phyloP scores from a whole-genome alignment of 2,797 vertebrate genomes.

The Tauraco hartlaubi region DNA sequence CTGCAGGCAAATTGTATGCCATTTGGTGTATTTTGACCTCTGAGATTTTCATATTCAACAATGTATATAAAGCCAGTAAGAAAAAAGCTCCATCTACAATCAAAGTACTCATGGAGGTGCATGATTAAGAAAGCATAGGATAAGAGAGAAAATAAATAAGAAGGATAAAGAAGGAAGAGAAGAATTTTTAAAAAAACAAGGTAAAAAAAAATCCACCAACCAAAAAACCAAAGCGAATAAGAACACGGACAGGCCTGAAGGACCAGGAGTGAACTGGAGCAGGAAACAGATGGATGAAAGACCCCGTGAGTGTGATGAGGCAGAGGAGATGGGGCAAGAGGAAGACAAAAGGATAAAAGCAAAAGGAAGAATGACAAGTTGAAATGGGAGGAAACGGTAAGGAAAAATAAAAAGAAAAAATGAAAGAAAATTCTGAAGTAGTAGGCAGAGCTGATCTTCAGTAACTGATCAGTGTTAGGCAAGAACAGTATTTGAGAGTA shows the following conservation, averaged over 20 bases:
- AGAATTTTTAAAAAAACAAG: background rate
- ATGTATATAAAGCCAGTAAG: background rate
- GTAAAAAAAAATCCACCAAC: background rate
- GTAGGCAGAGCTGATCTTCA: background rate
- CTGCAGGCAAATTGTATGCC: background rate
- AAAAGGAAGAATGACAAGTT: background rate
- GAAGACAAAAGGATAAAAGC: background rate
- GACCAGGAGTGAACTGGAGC: background rate
- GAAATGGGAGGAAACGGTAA: background rate
- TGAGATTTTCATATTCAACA: background rate
- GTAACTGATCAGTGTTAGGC: background rate
- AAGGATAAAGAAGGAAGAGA: background rate
- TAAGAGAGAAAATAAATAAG: background rate
- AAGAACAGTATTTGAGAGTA: background rate
- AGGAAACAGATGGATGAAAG: background rate
- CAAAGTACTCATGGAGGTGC: background rate
- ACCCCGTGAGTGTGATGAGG: background rate
- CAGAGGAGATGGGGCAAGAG: background rate
- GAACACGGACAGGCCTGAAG: background rate
- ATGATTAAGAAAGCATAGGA: background rate
- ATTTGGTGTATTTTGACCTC: background rate
- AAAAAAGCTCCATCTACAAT: background rate
- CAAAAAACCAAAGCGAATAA: background rate
- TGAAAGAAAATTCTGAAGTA: background rate
- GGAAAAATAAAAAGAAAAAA: background rate